These are phyloP conservation scores for Pempheris klunzingeri DNA, from an alignment of 2,797 vertebrate species.

Conservation along the genomic window DNA sequence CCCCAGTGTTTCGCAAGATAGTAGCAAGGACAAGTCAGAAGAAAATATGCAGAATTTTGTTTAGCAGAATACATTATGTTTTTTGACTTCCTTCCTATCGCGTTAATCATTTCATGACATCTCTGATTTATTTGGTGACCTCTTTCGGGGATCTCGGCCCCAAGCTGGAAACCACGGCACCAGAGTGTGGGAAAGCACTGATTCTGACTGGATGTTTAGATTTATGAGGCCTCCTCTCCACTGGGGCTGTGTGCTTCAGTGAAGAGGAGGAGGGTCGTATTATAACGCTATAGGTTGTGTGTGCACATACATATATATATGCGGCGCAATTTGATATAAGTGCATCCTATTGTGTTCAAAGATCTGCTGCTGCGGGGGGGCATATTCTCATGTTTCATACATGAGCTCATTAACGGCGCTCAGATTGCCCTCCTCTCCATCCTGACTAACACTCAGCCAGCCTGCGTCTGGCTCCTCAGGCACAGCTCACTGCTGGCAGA, in stretches of 20 bases:
- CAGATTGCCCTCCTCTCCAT: conserved; percentile 68
- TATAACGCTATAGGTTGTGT: conserved; percentile 33
- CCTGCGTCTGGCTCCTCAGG: conserved; percentile 72
- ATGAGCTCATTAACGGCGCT: conserved; percentile 82
- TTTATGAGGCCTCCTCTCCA: conserved; percentile 22
- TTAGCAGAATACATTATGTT: not conserved
- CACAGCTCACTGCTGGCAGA: conserved; percentile 64
- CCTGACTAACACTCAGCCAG: conserved; percentile 65
- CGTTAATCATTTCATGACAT: conserved; percentile 6
- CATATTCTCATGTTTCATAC: conserved; percentile 81
- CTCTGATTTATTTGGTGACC: not conserved
- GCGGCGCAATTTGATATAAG: conserved; percentile 63
- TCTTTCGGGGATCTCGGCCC: not conserved
- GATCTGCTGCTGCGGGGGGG: conserved; percentile 58
- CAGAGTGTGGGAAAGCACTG: conserved; percentile 24
- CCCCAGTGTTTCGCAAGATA: not conserved
- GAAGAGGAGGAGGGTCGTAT: conserved; percentile 9
- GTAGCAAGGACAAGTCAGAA: not conserved
- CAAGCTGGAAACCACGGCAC: conserved; percentile 1
- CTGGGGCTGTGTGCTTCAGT: conserved; percentile 22
- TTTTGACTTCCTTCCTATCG: not conserved
- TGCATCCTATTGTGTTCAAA: conserved; percentile 72
- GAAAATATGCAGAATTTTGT: not conserved
- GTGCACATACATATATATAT: conserved; percentile 14
- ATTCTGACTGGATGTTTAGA: conserved; percentile 21